Evolutionary conservation across 2,797 vertebrate species (phyloP), one percentile per base, ranked within the genome.

Genomic region (Nyctalus aviator): DNA sequence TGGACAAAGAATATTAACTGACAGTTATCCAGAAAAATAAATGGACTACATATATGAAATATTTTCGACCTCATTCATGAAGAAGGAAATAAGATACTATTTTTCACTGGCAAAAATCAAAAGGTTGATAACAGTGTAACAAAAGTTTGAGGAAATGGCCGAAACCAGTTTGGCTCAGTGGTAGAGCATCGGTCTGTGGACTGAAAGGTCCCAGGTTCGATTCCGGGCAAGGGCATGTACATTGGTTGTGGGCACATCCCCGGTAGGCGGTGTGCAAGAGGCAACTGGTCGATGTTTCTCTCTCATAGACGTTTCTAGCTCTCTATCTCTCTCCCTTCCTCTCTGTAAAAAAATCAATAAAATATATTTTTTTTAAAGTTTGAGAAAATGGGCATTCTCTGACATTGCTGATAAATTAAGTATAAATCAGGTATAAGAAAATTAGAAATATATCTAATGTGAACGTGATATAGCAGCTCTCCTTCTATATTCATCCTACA

Each of bases 1-100:
- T 18, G 0, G 21, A 57, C 55, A 64, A 68, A 85, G 50, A 9
- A 88, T 76, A 95, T 66, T 71, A 88, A 57, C 7, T 48, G 55
- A 62, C 32, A 62, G 82, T 44, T 89, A 91, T 48, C 30, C 59
- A 75, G 85, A 62, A 4, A 82, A 93, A 85, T 35, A 93, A 85
- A 92, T 55, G 57, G 7, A 71, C 8, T 76, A 75, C 9, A 91
- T 14, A 78, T 44, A 86, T 30, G 14, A 89, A 95, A 41, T 12
- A 21, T 37, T 30, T 53, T 92, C 73, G 68, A 76, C 5, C 20
- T 85, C 32, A 88, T 15, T 84, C n/a, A 41, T 48, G 71, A 91
- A 21, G 73, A 79, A 83, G 44, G 17, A 87, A 87, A 71, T 91
- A 30, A 75, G 21, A 83, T 84, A 69, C 53, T 84, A 44, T 41